Percentiles rank a stretch among this genome's conserved stretches.
Conservation (phyloP, 1,140 invertebrate genomes). For the Pogonomyrmex californicus region DNA sequence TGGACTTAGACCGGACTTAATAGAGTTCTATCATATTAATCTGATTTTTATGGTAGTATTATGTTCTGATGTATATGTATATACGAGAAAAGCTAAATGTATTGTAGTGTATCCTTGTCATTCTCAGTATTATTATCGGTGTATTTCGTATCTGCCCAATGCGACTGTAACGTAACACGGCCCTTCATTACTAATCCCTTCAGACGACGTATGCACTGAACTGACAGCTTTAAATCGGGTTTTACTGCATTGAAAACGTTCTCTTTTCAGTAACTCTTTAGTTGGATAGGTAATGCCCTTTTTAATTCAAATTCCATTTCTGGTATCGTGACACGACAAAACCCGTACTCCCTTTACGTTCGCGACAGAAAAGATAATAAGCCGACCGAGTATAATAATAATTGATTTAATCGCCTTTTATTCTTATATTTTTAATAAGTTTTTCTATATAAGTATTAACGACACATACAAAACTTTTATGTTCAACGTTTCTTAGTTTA, state of each 20-base stretch:
- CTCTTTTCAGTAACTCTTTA: conserved; percentile 56
- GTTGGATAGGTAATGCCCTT: conserved; percentile 47
- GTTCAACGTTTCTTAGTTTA: conserved; percentile 11
- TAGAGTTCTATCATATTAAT: not conserved
- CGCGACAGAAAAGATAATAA: not conserved
- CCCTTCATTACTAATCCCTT: conserved; percentile 56
- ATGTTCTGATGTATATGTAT: not conserved
- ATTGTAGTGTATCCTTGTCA: conserved; percentile 13
- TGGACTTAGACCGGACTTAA: not conserved
- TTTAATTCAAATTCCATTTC: conserved; percentile 59
- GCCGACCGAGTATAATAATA: not conserved
- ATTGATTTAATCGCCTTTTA: not conserved
- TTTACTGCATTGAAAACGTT: conserved; percentile 56
- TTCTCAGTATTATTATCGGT: conserved; percentile 51
- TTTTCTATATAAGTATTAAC: not conserved
- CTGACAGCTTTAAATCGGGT: conserved; percentile 57
- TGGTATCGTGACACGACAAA: conserved; percentile 19
- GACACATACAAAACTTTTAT: not conserved
- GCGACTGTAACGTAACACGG: conserved; percentile 27
- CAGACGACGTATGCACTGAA: conserved; percentile 21
- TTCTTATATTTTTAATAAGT: not conserved
- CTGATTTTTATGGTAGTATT: not conserved
- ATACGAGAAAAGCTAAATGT: not conserved
- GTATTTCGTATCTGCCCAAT: conserved; percentile 10
- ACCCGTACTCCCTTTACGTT: not conserved